phyloP scores from a whole-genome alignment of 2,797 vertebrate genomes.

The Malacoctenus gilli region DNA sequence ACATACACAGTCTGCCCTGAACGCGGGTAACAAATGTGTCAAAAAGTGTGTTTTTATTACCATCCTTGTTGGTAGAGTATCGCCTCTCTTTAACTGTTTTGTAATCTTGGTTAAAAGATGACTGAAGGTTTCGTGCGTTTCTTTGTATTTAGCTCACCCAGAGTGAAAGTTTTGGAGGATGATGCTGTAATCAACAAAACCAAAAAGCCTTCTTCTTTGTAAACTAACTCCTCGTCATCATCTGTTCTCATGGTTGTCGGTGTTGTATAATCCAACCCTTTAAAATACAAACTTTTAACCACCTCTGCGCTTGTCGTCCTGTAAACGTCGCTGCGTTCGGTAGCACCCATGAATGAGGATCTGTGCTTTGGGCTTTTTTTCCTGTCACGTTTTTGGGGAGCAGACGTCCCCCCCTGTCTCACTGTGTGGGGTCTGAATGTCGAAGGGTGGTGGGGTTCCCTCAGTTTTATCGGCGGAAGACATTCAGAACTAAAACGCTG shows the following conservation, averaged over 20 bases:
- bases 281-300: slow-evolving; percentile 66
- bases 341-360: slow-evolving; percentile 49
- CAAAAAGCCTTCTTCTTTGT: slow-evolving; percentile 76
- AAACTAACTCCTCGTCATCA: slow-evolving; percentile 66
- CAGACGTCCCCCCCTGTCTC: slow-evolving; percentile 44
- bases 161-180: slow-evolving; percentile 51
- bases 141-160: slow-evolving; percentile 68
- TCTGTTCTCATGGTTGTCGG: slow-evolving; percentile 62
- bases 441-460: neutral
- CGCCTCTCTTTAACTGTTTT: slow-evolving; percentile 51
- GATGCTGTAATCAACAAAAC: slow-evolving; percentile 71
- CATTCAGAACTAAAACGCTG: too few relatives aligned
- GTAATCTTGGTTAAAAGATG: slow-evolving; percentile 49
- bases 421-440: slow-evolving; percentile 42
- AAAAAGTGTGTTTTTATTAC: slow-evolving; percentile 47
- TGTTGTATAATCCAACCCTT: slow-evolving; percentile 74
- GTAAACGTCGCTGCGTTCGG: slow-evolving; percentile 36
- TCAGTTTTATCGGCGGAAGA: too few relatives aligned
- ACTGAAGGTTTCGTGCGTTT: slow-evolving; percentile 53
- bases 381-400: slow-evolving; percentile 30
- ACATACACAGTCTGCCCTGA: slow-evolving; percentile 26
- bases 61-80: slow-evolving; percentile 47
- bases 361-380: slow-evolving; percentile 24
- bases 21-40: slow-evolving; percentile 55
- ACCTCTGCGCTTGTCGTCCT: slow-evolving; percentile 41